A percentile compares a stretch with the other conserved stretches of the same genome.
phyloP scores from a whole-genome alignment of 2,797 vertebrate genomes.

The Sebastiscus tertius region DNA sequence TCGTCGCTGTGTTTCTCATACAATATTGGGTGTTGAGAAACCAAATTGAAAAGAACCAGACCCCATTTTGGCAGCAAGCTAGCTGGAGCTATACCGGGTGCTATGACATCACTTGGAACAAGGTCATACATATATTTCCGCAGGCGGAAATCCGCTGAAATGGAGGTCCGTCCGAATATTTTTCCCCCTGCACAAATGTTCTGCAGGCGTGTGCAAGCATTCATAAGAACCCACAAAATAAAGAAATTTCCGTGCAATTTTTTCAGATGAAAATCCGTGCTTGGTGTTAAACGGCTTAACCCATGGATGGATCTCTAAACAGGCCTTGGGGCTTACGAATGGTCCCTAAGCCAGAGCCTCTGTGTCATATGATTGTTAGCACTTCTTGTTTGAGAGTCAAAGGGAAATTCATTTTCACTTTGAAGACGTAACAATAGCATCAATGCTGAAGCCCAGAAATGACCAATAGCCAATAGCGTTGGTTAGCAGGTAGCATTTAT shows the following conservation, averaged over 20 bases:
- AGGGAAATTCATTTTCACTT: not conserved
- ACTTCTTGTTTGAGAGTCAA: not conserved
- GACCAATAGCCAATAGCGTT: not conserved
- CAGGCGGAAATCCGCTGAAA: not conserved
- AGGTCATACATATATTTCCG: too few relatives aligned
- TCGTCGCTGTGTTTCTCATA: not conserved
- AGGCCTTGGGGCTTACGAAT: not conserved
- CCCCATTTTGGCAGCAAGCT: not conserved
- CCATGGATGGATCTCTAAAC: not conserved
- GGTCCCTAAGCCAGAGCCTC: not conserved
- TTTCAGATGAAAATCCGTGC: not conserved
- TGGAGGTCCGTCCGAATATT: not conserved
- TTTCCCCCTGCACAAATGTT: not conserved
- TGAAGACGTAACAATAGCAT: not conserved
- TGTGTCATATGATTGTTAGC: not conserved
- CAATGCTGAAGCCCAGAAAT: not conserved
- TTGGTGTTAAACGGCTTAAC: not conserved
- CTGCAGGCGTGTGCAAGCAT: not conserved
- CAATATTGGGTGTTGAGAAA: not conserved
- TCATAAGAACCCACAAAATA: not conserved
- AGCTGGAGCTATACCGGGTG: not conserved
- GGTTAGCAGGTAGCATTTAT: not conserved
- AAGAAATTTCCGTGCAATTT: not conserved
- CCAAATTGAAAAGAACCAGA: not conserved
- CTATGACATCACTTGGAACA: not conserved